phyloP scores from a whole-genome alignment of 2,797 vertebrate genomes.

The Loriculus beryllinus region DNA sequence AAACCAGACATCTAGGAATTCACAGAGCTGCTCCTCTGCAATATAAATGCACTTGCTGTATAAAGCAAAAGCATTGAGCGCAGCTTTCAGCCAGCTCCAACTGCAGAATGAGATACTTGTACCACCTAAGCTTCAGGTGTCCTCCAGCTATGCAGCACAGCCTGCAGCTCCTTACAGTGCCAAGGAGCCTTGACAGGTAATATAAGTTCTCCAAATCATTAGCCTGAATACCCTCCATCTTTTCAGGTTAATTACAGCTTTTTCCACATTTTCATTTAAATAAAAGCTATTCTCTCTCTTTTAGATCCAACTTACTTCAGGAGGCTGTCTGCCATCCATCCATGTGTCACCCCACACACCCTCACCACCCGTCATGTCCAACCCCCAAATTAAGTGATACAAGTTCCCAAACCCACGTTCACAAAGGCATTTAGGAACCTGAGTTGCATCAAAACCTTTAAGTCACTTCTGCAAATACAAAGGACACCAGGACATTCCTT shows the following conservation, averaged over 20 bases:
- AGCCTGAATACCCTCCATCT: not conserved
- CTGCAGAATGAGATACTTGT: not conserved
- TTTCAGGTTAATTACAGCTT: not conserved
- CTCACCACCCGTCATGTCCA: not conserved
- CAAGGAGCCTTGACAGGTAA: not conserved
- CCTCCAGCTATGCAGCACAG: not conserved
- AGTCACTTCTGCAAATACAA: not conserved
- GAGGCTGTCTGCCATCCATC: not conserved
- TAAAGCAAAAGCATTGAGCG: not conserved
- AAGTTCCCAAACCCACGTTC: not conserved
- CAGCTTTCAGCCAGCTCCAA: not conserved
- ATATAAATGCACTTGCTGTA: not conserved
- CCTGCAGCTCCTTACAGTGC: not conserved
- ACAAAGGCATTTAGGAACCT: not conserved
- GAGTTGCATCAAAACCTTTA: not conserved
- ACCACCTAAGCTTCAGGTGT: not conserved
- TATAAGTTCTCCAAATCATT: not conserved
- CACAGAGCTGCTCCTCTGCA: not conserved
- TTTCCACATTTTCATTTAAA: not conserved
- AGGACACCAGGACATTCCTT: not conserved
- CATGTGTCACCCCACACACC: not conserved
- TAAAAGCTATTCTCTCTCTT: not conserved
- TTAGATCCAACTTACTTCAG: not conserved
- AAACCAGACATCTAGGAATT: constrained; percentile 19
- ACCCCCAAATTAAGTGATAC: not conserved